Conservation (phyloP, 2,888 invertebrate genomes). For the Acleris holmiana region DNA sequence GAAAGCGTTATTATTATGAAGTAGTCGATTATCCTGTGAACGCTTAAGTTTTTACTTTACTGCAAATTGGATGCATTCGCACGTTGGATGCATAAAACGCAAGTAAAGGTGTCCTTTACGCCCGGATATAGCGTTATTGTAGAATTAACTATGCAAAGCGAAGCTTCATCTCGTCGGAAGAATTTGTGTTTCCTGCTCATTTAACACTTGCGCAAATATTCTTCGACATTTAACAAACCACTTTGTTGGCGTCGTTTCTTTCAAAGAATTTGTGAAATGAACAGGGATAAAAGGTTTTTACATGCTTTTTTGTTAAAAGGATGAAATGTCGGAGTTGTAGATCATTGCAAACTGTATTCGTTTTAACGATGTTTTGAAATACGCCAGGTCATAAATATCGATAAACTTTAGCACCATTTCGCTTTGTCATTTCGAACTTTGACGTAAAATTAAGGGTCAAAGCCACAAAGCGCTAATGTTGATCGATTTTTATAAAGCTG, state of each 20-base stretch:
- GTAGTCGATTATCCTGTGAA: constrained; percentile 23
- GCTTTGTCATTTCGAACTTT: too few species aligned
- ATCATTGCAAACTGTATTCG: too few species aligned
- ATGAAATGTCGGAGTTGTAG: too few species aligned
- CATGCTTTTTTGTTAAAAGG: too few species aligned
- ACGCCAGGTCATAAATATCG: too few species aligned
- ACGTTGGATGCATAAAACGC: constrained; percentile 54
- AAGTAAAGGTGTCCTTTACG: constrained; percentile 45
- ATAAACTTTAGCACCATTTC: too few species aligned
- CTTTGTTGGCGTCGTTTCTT: not conserved
- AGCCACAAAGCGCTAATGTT: too few species aligned
- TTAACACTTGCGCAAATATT: constrained; percentile 2
- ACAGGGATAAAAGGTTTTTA: not conserved
- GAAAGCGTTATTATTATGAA: constrained; percentile 20
- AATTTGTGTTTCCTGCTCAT: constrained; percentile 1
- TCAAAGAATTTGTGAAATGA: not conserved
- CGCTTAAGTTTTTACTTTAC: constrained; percentile 56
- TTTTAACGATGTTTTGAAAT: too few species aligned
- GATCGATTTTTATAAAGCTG: too few species aligned
- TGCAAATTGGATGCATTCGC: constrained; percentile 75
- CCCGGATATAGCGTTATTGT: constrained; percentile 36
- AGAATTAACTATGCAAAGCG: constrained; percentile 7
- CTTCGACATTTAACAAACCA: constrained; percentile 3
- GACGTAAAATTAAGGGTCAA: too few species aligned
- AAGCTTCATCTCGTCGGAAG: not conserved